A percentile compares a stretch with the other conserved stretches of the same genome.
Evolutionary conservation across 2,888 invertebrate genomes (phyloP).

Genomic region (Tholera decimalis): DNA sequence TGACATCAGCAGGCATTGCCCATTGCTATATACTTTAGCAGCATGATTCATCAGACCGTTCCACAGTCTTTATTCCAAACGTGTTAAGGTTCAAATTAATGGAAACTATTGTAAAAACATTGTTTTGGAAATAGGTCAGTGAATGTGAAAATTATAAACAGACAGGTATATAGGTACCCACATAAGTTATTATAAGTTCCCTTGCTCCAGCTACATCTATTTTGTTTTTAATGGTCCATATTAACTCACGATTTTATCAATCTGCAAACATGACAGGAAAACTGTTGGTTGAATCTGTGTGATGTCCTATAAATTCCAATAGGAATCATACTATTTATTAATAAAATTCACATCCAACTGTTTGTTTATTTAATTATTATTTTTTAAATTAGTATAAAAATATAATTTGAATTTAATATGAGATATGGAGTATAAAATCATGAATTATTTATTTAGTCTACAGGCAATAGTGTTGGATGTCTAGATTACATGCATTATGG

Average conservation of each 20-base stretch:
- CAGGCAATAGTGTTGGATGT: slow-evolving; percentile 21
- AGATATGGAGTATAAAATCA: slow-evolving; percentile 31
- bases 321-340: not conserved
- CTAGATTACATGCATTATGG: slow-evolving; percentile 19
- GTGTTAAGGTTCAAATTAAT: slow-evolving; percentile 59
- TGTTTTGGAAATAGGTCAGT: slow-evolving; percentile 60
- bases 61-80: slow-evolving; percentile 62
- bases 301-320: slow-evolving; percentile 1
- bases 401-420: slow-evolving; percentile 24
- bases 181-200: not conserved
- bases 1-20: slow-evolving; percentile 88
- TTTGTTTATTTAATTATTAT: not conserved
- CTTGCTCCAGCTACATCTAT: not conserved
- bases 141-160: slow-evolving; percentile 58
- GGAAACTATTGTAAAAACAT: slow-evolving; percentile 52
- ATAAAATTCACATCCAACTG: not conserved
- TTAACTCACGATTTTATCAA: slow-evolving; percentile 17
- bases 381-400: slow-evolving; percentile 22
- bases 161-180: not conserved
- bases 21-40: slow-evolving; percentile 81
- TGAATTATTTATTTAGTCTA: slow-evolving; percentile 52
- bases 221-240: not conserved
- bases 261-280: slow-evolving; percentile 29
- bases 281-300: not conserved
- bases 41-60: slow-evolving; percentile 81